A percentile compares a stretch with the other conserved stretches of the same genome.
Conservation (phyloP, 37 sponge, comb jelly and placozoan species). For the Chondrilla cf. caribensis region DNA sequence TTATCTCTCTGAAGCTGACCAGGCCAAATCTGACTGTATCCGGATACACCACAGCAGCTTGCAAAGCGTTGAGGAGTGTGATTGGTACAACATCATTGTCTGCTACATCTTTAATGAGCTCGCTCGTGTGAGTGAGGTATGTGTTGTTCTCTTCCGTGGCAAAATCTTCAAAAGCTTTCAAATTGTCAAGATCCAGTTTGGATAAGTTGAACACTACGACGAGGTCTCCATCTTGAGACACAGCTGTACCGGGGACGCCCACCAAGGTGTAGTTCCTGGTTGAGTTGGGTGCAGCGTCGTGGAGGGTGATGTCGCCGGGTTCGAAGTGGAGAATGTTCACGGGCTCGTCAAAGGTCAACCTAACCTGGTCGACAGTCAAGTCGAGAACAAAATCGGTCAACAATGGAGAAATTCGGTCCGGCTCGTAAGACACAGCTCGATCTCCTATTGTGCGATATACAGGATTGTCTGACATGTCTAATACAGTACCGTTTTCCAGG, state of each 20-base stretch:
- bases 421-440: constrained; percentile 18
- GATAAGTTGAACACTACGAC: constrained; percentile 49
- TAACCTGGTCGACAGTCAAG: constrained; percentile 45
- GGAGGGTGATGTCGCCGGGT: constrained; percentile 58
- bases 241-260: constrained; percentile 42
- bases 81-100: constrained; percentile 38
- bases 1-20: constrained; percentile 26
- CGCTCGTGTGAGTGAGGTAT: constrained; percentile 41
- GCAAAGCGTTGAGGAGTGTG: constrained; percentile 19
- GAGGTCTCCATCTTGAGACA: neutral
- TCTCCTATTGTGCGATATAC: constrained; percentile 29
- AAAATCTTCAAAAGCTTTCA: constrained; percentile 78
- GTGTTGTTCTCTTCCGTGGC: constrained; percentile 50
- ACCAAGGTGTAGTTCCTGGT: constrained; percentile 51
- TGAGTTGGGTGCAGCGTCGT: constrained; percentile 29
- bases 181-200: constrained; percentile 27
- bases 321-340: constrained; percentile 48
- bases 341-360: constrained; percentile 79
- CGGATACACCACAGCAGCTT: constrained; percentile 23
- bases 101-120: constrained; percentile 45
- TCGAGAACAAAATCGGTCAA: constrained; percentile 51
- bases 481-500: constrained; percentile 29
- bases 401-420: constrained; percentile 52
- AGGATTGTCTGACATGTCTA: constrained; percentile 82
- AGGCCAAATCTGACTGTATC: constrained; percentile 40